A percentile compares a stretch with the other conserved stretches of the same genome.
Conservation (phyloP, 2,113 vertebrate genomes). For the Pomatorhinus ruficollis region DNA sequence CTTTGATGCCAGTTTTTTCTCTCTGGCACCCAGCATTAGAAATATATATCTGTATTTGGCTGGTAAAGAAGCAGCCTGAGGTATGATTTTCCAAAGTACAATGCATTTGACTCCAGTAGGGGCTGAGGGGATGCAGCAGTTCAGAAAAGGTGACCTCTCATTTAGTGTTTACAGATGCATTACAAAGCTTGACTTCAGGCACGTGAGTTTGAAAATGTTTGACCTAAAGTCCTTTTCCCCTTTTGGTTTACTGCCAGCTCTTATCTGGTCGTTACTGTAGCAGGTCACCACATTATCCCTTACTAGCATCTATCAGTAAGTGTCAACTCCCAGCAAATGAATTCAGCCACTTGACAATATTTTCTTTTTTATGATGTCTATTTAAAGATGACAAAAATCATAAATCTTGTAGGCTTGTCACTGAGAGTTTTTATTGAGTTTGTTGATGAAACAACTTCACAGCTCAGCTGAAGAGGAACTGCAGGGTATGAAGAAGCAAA, state of each 20-base stretch:
- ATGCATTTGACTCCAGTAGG: not conserved
- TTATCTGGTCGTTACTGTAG: constrained; percentile 19
- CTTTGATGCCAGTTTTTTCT: not conserved
- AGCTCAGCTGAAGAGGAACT: constrained; percentile 42
- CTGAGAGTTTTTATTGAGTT: constrained; percentile 41
- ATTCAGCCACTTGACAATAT: constrained; percentile 3
- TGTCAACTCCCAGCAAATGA: constrained; percentile 47
- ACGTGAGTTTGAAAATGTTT: not conserved
- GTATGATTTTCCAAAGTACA: not conserved
- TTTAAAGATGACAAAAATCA: constrained; percentile 61
- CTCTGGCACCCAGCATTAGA: not conserved
- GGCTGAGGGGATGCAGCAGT: not conserved
- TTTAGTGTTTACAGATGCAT: constrained; percentile 20
- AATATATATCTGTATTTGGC: not conserved
- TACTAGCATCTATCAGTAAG: constrained; percentile 30
- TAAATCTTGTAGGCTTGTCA: constrained; percentile 50
- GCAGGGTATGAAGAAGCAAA: constrained; percentile 24
- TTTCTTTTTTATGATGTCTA: not conserved
- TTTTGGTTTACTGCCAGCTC: constrained; percentile 9
- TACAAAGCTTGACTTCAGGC: constrained; percentile 12
- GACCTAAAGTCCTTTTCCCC: constrained; percentile 12
- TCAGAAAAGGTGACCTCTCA: not conserved
- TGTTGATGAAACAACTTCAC: constrained; percentile 52
- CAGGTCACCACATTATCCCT: constrained; percentile 23
- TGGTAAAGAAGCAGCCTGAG: not conserved